Evolutionary conservation across 2,113 vertebrate species (phyloP).

Genomic region (Leucoraja erinaceus): DNA sequence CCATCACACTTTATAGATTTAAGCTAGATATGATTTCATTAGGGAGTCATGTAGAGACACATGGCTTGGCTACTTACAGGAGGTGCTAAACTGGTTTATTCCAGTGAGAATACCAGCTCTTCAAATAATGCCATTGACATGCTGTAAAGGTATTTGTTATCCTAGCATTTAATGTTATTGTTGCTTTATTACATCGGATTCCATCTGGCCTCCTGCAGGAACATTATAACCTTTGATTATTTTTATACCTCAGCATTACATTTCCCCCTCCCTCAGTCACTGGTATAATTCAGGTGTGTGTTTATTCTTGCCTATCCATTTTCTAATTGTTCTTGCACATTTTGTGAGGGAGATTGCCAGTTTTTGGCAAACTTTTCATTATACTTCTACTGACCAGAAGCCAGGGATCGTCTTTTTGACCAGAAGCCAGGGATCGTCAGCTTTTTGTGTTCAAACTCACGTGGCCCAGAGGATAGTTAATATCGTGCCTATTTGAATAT

Average conservation of each 20-base stretch:
- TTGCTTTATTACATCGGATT: neutral
- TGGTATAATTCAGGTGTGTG: neutral
- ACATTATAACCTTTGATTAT: neutral
- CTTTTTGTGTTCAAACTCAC: neutral
- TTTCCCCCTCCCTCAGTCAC: too few relatives aligned
- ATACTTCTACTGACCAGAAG: neutral
- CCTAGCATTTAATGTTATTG: too few relatives aligned
- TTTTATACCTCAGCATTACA: neutral
- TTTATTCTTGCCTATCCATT: neutral
- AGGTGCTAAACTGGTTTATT: neutral
- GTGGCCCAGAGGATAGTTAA: neutral
- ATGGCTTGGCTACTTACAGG: neutral
- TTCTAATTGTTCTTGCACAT: neutral
- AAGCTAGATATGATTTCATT: neutral
- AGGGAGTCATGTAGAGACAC: neutral
- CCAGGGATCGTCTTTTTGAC: too few relatives aligned
- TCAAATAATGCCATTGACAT: neutral
- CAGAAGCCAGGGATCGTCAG: too few relatives aligned
- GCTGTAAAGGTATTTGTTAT: neutral
- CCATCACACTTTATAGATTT: neutral
- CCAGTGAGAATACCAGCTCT: neutral
- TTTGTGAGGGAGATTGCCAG: neutral
- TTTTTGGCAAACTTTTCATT: neutral
- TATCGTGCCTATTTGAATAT: too few relatives aligned
- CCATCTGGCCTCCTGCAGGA: neutral